phyloP scores from a whole-genome alignment of 2,888 invertebrate species.

The Diabrotica balteata region DNA sequence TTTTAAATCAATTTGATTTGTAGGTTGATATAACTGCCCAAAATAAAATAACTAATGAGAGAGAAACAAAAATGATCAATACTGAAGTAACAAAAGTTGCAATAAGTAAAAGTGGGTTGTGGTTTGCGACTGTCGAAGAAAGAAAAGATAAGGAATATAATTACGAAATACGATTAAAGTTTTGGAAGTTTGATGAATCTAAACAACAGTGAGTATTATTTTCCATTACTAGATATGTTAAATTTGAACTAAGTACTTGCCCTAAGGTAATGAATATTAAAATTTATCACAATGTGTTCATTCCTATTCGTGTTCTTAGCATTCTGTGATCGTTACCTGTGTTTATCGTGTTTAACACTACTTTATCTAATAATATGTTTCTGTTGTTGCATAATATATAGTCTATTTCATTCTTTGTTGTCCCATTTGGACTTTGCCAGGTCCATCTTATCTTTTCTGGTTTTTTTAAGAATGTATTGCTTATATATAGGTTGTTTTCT shows the following conservation, averaged over 20 bases:
- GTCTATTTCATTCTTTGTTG: no score
- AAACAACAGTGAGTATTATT: conserved; percentile 65
- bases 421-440: no score
- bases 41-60: conserved; percentile 73
- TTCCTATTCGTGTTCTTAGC: no score
- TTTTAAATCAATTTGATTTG: conserved; percentile 28
- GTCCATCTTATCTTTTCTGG: no score
- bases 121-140: conserved; percentile 78
- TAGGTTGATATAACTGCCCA: conserved; percentile 75
- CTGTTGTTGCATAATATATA: no score
- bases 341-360: no score
- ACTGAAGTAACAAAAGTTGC: conserved; percentile 73
- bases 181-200: conserved; percentile 71
- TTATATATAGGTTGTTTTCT: no score
- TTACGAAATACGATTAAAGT: conserved; percentile 75
- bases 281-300: no score
- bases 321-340: no score
- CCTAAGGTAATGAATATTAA: not conserved
- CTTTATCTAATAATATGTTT: no score
- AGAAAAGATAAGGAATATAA: conserved; percentile 64
- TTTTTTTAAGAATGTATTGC: no score
- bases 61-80: conserved; percentile 66
- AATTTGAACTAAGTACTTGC: conserved; percentile 1
- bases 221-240: not conserved
- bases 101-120: conserved; percentile 69